Evolutionary conservation across 2,797 vertebrate species (phyloP).

Genomic region (Sebastes paucispinis): DNA sequence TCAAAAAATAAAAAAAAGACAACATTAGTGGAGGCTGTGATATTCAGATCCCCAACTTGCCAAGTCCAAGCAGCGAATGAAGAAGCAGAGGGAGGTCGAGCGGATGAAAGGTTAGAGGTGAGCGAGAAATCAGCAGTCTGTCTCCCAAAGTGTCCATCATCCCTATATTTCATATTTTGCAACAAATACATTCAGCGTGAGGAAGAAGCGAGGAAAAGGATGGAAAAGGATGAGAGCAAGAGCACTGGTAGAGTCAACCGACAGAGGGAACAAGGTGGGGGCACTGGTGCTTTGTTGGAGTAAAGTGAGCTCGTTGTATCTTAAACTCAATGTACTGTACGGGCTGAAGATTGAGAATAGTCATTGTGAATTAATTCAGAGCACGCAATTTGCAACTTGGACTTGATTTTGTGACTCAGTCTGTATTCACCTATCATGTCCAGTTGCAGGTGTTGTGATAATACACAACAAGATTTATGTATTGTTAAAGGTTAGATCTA

Average conservation of each 20-base stretch:
- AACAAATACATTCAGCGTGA: conserved; percentile 81
- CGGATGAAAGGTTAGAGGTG: conserved; percentile 70
- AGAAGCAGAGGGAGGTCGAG: conserved; percentile 72
- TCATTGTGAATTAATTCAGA: conserved; percentile 47
- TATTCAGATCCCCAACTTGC: conserved; percentile 59
- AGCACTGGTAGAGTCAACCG: conserved; percentile 68
- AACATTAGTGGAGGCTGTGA: conserved; percentile 61
- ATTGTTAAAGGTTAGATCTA: conserved; percentile 14
- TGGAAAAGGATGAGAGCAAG: conserved; percentile 75
- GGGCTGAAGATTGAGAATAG: conserved; percentile 31
- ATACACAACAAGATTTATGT: conserved; percentile 15
- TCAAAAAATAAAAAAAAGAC: conserved; percentile 53
- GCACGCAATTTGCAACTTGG: conserved; percentile 35
- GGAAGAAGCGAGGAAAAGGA: conserved; percentile 53
- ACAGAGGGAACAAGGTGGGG: conserved; percentile 76
- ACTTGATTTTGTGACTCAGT: conserved; percentile 18
- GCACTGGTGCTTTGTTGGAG: conserved; percentile 62
- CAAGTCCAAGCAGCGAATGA: conserved; percentile 80
- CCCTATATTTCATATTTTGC: conserved; percentile 69
- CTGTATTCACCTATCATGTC: conserved; percentile 26
- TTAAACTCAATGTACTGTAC: conserved; percentile 35
- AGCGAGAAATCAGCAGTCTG: conserved; percentile 66
- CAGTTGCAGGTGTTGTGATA: conserved; percentile 25
- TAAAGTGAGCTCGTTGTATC: conserved; percentile 34
- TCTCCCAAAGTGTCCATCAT: conserved; percentile 64